Evolutionary conservation across 1,140 invertebrate species (phyloP).

Genomic region (Solen grandis): DNA sequence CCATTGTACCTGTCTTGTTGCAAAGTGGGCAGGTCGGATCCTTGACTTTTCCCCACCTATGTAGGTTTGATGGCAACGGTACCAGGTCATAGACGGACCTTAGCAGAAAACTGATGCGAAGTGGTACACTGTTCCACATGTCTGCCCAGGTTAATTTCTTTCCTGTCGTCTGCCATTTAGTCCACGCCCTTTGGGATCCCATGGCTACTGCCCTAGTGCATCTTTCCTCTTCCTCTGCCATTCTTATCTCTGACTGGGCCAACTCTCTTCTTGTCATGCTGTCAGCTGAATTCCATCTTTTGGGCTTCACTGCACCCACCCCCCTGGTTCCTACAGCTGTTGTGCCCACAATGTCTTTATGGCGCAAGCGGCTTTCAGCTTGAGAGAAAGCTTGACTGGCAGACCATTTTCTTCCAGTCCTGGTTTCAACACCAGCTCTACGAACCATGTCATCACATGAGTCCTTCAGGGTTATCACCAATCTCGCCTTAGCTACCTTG

Average conservation of each 20-base stretch:
- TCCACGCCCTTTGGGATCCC: no score
- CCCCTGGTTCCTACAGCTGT: not conserved
- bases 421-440: no score
- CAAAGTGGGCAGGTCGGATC: conserved; percentile 12
- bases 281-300: not conserved
- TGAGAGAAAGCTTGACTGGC: not conserved
- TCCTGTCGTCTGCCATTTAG: not conserved
- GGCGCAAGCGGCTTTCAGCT: not conserved
- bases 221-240: no score
- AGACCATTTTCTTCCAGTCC: no score
- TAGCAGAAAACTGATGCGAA: conserved; percentile 22
- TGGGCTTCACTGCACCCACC: not conserved
- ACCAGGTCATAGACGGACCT: conserved; percentile 23
- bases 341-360: not conserved
- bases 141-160: not conserved
- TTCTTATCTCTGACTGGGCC: not conserved
- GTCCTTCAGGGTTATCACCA: no score
- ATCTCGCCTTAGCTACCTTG: no score
- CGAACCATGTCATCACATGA: no score
- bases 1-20: conserved; percentile 16
- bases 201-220: no score
- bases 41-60: conserved; percentile 8
- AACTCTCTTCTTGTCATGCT: not conserved
- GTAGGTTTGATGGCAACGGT: conserved; percentile 10
- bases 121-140: conserved; percentile 1